phyloP scores from a whole-genome alignment of 2,888 invertebrate species.

The Dioctria linearis region DNA sequence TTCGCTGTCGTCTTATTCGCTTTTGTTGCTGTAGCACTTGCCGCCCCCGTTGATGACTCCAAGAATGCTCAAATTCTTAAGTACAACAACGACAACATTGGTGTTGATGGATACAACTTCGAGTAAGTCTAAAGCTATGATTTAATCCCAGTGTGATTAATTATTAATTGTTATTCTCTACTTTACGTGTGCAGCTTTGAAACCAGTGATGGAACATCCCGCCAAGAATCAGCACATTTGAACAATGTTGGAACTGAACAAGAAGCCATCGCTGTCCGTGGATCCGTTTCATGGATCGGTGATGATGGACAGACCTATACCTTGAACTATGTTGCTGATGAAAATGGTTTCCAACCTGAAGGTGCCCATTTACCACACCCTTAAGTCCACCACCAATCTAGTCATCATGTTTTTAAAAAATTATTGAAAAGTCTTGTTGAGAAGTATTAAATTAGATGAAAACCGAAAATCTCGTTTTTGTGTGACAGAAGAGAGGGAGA shows the following conservation, averaged over 20 bases:
- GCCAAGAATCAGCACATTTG: constrained; percentile 76
- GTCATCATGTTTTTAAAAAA: constrained; percentile 7
- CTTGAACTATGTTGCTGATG: constrained; percentile 70
- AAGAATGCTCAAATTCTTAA: constrained; percentile 73
- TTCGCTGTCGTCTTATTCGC: constrained; percentile 61
- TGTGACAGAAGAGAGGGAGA: neutral
- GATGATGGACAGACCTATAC: constrained; percentile 77
- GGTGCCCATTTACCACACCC: constrained; percentile 69
- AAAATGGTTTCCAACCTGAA: constrained; percentile 71
- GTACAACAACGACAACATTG: constrained; percentile 74
- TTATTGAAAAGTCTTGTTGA: neutral
- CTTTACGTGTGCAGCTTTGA: constrained; percentile 71
- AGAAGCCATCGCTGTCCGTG: constrained; percentile 76
- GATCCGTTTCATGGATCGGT: constrained; percentile 76
- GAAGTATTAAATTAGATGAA: constrained; percentile 1
- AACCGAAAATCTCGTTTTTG: neutral
- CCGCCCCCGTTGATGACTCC: constrained; percentile 61
- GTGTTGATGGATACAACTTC: constrained; percentile 76
- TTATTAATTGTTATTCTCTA: neutral
- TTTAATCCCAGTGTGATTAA: neutral
- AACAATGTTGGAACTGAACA: constrained; percentile 77
- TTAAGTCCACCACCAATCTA: constrained; percentile 37
- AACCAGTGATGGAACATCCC: constrained; percentile 77
- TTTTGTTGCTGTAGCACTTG: constrained; percentile 57
- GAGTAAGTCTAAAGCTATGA: constrained; percentile 71